These are phyloP conservation scores for Drosophila pectinifera DNA, from an alignment of 1,140 invertebrate genomes.

Conservation along the genomic window DNA sequence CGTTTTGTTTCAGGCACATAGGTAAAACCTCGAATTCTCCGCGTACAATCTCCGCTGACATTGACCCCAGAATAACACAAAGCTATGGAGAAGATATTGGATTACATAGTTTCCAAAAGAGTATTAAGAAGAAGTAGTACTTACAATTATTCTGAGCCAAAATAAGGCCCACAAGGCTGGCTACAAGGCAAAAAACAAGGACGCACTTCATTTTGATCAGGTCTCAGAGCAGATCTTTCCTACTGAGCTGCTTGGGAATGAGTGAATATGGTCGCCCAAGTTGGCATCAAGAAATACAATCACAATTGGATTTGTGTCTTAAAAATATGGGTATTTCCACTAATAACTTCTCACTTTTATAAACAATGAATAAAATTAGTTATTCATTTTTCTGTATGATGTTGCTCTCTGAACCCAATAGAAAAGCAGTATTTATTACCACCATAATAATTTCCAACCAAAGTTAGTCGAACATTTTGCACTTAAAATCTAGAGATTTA, in stretches of 20 bases:
- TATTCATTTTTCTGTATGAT: no score
- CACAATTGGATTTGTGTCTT: no score
- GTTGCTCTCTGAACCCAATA: neutral
- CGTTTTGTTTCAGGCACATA: neutral
- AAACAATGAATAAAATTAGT: no score
- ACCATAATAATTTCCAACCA: neutral
- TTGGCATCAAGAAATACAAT: neutral
- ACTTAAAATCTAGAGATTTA: neutral
- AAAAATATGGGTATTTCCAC: neutral
- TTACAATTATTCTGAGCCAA: neutral
- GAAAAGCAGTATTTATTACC: neutral
- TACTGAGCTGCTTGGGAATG: neutral
- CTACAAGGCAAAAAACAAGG: neutral
- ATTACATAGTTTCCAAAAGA: no score
- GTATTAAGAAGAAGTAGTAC: neutral
- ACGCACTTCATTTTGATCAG: neutral
- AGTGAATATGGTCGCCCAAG: neutral
- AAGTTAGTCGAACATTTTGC: neutral
- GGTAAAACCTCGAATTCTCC: neutral
- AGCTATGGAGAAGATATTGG: neutral
- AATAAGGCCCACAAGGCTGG: no score
- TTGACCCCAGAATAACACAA: neutral
- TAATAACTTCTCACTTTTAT: no score
- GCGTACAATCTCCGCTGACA: neutral
- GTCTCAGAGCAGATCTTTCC: no score